These are phyloP conservation scores for Takifugu rubripes DNA, from an alignment of 2,797 vertebrate species.

Conservation along the genomic window DNA sequence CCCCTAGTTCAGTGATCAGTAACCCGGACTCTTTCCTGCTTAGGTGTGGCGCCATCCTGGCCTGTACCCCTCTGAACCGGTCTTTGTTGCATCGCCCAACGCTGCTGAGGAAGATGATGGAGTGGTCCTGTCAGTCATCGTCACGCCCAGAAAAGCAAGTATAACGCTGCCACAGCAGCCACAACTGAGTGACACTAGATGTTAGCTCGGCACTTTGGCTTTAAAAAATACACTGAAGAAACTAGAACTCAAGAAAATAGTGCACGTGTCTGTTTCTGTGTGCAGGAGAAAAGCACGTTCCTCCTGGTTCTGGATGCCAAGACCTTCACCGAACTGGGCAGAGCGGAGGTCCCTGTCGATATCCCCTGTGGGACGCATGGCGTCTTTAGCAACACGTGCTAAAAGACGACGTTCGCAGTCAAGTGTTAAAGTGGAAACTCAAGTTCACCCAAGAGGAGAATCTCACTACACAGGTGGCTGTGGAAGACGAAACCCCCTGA, in stretches of 20 bases:
- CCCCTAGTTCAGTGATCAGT: too few species aligned
- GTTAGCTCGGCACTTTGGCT: neutral
- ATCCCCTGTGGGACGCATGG: slow-evolving; percentile 90
- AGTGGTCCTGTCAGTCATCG: slow-evolving; percentile 87
- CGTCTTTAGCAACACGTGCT: slow-evolving; percentile 72
- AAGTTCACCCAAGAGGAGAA: slow-evolving; percentile 26
- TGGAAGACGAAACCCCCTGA: slow-evolving; percentile 8
- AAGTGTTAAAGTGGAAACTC: slow-evolving; percentile 10
- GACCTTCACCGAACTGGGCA: slow-evolving; percentile 86
- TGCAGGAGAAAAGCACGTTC: slow-evolving; percentile 85
- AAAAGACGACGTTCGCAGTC: slow-evolving; percentile 26
- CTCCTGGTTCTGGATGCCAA: slow-evolving; percentile 88
- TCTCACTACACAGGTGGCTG: slow-evolving; percentile 27
- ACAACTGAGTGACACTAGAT: neutral
- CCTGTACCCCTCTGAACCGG: slow-evolving; percentile 89
- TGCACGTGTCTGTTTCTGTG: slow-evolving; percentile 26
- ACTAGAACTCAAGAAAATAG: neutral
- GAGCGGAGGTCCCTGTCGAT: slow-evolving; percentile 85
- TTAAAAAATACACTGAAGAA: neutral
- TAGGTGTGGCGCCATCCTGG: slow-evolving; percentile 88
- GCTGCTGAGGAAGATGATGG: slow-evolving; percentile 85
- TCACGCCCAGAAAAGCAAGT: slow-evolving; percentile 84
- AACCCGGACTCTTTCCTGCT: slow-evolving; percentile 20
- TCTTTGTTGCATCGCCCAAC: slow-evolving; percentile 86
- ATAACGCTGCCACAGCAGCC: neutral